Conservation (phyloP, 2,888 invertebrate genomes). For the Drosophila nr. perissopoda region DNA sequence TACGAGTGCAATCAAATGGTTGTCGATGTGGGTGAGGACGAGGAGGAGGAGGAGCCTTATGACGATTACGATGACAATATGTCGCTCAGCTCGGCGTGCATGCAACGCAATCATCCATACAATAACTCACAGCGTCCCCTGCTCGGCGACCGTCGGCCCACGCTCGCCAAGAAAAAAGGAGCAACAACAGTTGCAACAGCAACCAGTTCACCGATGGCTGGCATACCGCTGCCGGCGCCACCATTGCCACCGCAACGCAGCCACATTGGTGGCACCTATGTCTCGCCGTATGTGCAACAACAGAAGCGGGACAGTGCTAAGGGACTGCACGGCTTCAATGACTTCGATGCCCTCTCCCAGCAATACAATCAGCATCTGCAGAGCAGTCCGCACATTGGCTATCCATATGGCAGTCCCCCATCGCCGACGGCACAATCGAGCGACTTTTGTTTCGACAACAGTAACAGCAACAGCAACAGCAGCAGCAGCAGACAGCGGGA, state of each 20-base stretch:
- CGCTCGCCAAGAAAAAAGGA: slow-evolving; percentile 65
- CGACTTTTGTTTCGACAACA: slow-evolving; percentile 80
- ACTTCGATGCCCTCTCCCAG: slow-evolving; percentile 84
- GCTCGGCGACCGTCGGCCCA: slow-evolving; percentile 73
- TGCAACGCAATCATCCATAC: slow-evolving; percentile 84
- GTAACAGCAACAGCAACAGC: slow-evolving; percentile 15
- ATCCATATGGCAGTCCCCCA: slow-evolving; percentile 85
- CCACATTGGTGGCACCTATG: slow-evolving; percentile 42
- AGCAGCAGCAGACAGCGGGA: slow-evolving; percentile 33
- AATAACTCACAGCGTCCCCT: slow-evolving; percentile 84
- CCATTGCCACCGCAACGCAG: slow-evolving; percentile 44
- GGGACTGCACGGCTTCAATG: slow-evolving; percentile 84
- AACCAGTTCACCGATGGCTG: slow-evolving; percentile 42
- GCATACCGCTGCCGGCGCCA: slow-evolving; percentile 49
- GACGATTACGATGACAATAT: slow-evolving; percentile 71
- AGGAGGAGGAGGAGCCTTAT: slow-evolving; percentile 44
- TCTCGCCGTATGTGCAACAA: slow-evolving; percentile 80
- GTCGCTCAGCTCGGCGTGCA: slow-evolving; percentile 69
- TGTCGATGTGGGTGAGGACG: slow-evolving; percentile 39
- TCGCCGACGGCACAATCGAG: slow-evolving; percentile 82
- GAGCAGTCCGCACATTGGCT: slow-evolving; percentile 83
- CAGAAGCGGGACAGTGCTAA: slow-evolving; percentile 82
- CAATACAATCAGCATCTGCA: slow-evolving; percentile 83
- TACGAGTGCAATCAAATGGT: slow-evolving; percentile 67
- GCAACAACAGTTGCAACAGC: slow-evolving; percentile 3